Conservation (phyloP, 2,888 invertebrate species). For the Calameuta idolon region DNA sequence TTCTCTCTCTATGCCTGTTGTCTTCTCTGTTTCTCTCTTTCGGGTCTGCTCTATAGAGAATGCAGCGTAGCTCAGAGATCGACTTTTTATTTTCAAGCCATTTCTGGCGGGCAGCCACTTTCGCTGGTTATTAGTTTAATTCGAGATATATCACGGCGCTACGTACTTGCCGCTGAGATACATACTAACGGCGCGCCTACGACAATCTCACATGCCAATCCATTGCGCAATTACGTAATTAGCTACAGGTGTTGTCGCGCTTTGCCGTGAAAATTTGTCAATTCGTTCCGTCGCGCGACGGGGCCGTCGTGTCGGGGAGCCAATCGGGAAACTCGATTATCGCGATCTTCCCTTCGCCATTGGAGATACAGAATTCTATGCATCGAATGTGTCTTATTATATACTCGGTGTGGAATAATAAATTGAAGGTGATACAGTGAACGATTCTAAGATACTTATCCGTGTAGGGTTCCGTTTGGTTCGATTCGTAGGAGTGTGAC, state of each 20-base stretch:
- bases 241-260: constrained; percentile 20
- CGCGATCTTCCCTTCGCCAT: neutral
- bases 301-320: neutral
- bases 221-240: constrained; percentile 14
- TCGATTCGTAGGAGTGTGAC: neutral
- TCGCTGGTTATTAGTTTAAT: constrained; percentile 64
- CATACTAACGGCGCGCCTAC: neutral
- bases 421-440: neutral
- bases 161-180: neutral
- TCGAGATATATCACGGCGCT: constrained; percentile 47
- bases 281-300: constrained; percentile 12
- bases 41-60: neutral
- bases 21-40: neutral
- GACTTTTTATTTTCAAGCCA: constrained; percentile 58
- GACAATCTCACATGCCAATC: neutral
- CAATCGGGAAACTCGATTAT: neutral
- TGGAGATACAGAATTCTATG: neutral
- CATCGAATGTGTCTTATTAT: neutral
- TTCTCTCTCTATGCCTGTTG: neutral
- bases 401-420: neutral
- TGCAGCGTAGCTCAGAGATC: neutral
- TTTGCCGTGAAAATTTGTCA: neutral
- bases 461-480: constrained; percentile 13
- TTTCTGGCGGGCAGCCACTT: constrained; percentile 60
- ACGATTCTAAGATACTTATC: constrained; percentile 33